Base-by-base conservation (phyloP, 2,888 invertebrate species). In the Spicauda simplicius region DNA sequence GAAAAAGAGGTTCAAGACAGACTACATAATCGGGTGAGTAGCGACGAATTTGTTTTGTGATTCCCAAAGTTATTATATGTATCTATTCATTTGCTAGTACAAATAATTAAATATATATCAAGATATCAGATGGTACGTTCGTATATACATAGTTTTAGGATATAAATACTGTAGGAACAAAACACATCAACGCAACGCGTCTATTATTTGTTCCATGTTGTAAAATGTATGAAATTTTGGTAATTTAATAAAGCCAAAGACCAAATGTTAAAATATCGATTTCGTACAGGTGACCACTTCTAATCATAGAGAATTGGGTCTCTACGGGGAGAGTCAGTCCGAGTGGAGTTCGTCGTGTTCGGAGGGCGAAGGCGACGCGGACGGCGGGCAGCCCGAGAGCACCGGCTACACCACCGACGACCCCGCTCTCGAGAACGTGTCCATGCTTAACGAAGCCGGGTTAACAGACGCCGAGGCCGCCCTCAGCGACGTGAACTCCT, bases 331-430 rank as follows among this genome's bases (percentile, higher is more conserved):
- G 80, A 97, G 97, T 86, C 96, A 97, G 78, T 97, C 97, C n/a
- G 97, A 97, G 81, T 97, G 97, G 97, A 96, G 96, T 72, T 93
- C 93, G 3, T 93, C 93, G 45, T 93, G 93, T 71, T 95, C 95
- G 16, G 95, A 94, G 81, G 90, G 94, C 69, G 88, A 94, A 80
- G 89, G 89, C 5, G 92, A 94, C 75, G 87, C 90, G 11, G 87
- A 90, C 50, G 84, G 88, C 0, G 93, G 94, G 37, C 94, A 94
- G 58, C 94, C 95, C 0, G 95, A 95, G 81, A 97, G 97, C 72
- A 96, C 97, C 0, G 97, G 97, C 30, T 97, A 97, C 83, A 97
- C 96, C n/a, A 97, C 97, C 0, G 97, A 97, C 87, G 97, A 97
- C 87, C 97, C 97, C 0, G 97, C 97, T 16, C 91, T 97, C 12